phyloP scores from a whole-genome alignment of 2,113 vertebrate species.

The Spheniscus mendiculus region DNA sequence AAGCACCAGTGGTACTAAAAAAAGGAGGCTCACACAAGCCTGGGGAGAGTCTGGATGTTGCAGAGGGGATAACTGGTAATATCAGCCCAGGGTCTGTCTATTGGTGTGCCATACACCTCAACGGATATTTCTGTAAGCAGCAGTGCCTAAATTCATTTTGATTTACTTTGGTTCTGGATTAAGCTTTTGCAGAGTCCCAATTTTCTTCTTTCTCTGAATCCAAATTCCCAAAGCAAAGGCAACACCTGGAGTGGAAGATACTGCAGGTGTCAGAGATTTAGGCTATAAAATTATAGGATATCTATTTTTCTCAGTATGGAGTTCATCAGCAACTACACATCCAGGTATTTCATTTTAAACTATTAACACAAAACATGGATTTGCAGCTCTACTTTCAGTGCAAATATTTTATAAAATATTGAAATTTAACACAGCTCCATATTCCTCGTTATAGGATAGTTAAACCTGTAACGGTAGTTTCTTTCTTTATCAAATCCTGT shows the following conservation, averaged over 20 bases:
- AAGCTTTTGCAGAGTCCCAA: not conserved
- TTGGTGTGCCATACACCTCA: not conserved
- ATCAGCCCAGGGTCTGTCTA: not conserved
- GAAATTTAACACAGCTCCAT: slow-evolving; percentile 6
- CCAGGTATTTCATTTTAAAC: slow-evolving; percentile 4
- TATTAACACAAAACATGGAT: not conserved
- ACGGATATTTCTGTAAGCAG: not conserved
- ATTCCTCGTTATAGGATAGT: not conserved
- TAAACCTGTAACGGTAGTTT: slow-evolving; percentile 14
- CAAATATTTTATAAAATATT: slow-evolving; percentile 37
- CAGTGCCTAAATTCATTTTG: not conserved
- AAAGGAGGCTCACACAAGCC: not conserved
- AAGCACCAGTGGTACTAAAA: not conserved
- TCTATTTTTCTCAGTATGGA: not conserved
- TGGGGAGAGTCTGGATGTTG: not conserved
- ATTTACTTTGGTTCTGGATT: not conserved
- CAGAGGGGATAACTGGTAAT: not conserved
- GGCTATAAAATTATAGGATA: not conserved
- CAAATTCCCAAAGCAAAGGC: not conserved
- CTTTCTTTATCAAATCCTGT: slow-evolving; percentile 53
- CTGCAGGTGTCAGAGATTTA: not conserved
- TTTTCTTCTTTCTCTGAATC: not conserved
- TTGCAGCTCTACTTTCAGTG: slow-evolving; percentile 5
- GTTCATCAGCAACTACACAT: not conserved
- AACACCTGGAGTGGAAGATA: slow-evolving; percentile 7